Conservation (phyloP, 2,113 vertebrate species). For the Neomonachus schauinslandi region DNA sequence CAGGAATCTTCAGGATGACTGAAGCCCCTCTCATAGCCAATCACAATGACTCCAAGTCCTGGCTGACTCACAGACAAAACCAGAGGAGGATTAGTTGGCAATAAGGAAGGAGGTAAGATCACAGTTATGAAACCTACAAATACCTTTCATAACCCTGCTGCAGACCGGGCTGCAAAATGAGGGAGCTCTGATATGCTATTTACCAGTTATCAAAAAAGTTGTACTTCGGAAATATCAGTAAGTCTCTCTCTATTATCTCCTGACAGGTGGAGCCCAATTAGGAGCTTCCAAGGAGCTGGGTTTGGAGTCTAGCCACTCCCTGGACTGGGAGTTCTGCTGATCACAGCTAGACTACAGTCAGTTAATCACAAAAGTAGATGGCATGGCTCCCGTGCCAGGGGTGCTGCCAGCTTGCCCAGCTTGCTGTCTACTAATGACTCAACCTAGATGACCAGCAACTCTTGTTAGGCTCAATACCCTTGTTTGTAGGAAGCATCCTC, state of each 20-base stretch:
- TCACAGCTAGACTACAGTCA: not conserved
- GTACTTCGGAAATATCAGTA: conserved; percentile 20
- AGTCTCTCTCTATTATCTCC: conserved; percentile 44
- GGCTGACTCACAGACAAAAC: not conserved
- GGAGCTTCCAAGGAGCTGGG: not conserved
- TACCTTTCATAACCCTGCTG: conserved; percentile 10
- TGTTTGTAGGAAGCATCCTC: conserved; percentile 18
- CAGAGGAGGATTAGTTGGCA: not conserved
- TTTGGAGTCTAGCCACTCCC: conserved; percentile 34
- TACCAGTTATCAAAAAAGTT: conserved; percentile 47
- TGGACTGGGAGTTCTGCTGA: not conserved
- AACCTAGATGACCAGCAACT: not conserved
- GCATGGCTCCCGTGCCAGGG: not conserved
- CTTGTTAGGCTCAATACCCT: not conserved
- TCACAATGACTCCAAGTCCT: conserved; percentile 3
- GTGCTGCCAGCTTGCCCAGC: not conserved
- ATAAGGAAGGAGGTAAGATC: conserved; percentile 38
- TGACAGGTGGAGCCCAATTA: conserved; percentile 44
- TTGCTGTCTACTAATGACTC: not conserved
- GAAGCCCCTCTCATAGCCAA: conserved; percentile 69
- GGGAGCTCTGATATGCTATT: conserved; percentile 28
- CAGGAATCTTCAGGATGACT: conserved; percentile 62
- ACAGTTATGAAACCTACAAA: conserved; percentile 26
- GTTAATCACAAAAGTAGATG: not conserved
- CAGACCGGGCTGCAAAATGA: conserved; percentile 2